phyloP scores from a whole-genome alignment of 2,797 vertebrate genomes.

The Notolepis coatsorum region DNA sequence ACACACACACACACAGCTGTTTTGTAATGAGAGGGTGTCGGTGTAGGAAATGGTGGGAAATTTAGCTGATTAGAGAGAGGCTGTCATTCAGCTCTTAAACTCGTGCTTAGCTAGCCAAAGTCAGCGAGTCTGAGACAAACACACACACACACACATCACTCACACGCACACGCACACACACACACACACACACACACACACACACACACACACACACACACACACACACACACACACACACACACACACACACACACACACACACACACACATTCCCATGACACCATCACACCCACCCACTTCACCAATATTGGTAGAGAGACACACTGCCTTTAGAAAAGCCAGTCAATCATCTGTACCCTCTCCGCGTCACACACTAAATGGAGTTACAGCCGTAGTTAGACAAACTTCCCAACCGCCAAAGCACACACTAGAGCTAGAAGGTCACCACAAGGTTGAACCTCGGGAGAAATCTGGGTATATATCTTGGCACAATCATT shows the following conservation, averaged over 20 bases:
- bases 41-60: neutral
- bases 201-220: slow-evolving; percentile 3
- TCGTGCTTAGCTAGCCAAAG: slow-evolving; percentile 5
- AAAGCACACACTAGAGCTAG: slow-evolving; percentile 21
- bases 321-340: slow-evolving; percentile 43
- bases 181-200: neutral
- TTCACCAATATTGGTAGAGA: slow-evolving; percentile 32
- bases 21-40: slow-evolving; percentile 22
- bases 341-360: slow-evolving; percentile 33
- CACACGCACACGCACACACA: no score
- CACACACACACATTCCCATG: no score
- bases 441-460: neutral
- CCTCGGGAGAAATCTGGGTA: no score
- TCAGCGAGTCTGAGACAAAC: neutral
- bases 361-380: slow-evolving; percentile 49
- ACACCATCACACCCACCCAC: slow-evolving; percentile 26
- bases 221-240: no score
- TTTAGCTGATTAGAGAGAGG: no score
- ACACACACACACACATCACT: neutral
- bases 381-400: slow-evolving; percentile 44
- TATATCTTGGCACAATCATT: neutral
- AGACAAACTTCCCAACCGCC: slow-evolving; percentile 49
- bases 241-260: no score
- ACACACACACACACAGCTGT: neutral
- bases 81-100: slow-evolving; percentile 7